Percentiles rank a stretch among this genome's conserved stretches.
phyloP scores from a whole-genome alignment of 2,797 vertebrate species.

The Oreonectes daqikongensis region DNA sequence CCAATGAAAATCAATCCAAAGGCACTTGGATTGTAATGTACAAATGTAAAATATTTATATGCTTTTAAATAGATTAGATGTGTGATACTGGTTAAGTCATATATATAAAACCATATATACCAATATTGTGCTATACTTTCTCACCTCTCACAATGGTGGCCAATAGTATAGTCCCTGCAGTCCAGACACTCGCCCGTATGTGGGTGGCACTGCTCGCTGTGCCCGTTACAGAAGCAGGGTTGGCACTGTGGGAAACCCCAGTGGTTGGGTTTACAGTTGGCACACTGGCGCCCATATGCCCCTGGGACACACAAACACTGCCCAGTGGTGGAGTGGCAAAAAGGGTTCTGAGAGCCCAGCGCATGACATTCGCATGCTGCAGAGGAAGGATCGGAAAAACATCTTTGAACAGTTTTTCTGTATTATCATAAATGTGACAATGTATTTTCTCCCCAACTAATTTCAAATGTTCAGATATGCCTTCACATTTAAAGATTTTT shows the following conservation, averaged over 20 bases:
- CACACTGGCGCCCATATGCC: slow-evolving; percentile 83
- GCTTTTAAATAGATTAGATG: too few species aligned
- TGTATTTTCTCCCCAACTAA: too few species aligned
- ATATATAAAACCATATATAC: too few species aligned
- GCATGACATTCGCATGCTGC: slow-evolving; percentile 88
- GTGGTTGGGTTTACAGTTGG: slow-evolving; percentile 85
- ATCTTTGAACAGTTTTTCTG: neutral
- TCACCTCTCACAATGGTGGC: slow-evolving; percentile 92
- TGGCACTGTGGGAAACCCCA: slow-evolving; percentile 95
- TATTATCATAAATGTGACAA: neutral
- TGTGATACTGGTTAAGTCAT: neutral
- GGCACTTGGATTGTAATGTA: too few species aligned
- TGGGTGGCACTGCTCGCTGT: slow-evolving; percentile 83
- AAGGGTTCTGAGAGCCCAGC: slow-evolving; percentile 78
- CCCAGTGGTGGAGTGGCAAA: slow-evolving; percentile 86
- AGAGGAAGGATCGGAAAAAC: neutral
- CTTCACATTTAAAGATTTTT: neutral
- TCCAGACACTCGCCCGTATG: slow-evolving; percentile 87
- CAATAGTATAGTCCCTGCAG: slow-evolving; percentile 86
- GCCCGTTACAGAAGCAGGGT: slow-evolving; percentile 89
- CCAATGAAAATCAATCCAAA: too few species aligned
- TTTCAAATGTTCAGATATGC: neutral
- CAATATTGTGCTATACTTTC: neutral
- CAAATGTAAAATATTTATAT: too few species aligned
- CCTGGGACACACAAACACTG: slow-evolving; percentile 88